Base-by-base conservation (phyloP, 2,888 invertebrate species). In the Campoplex nolae region DNA sequence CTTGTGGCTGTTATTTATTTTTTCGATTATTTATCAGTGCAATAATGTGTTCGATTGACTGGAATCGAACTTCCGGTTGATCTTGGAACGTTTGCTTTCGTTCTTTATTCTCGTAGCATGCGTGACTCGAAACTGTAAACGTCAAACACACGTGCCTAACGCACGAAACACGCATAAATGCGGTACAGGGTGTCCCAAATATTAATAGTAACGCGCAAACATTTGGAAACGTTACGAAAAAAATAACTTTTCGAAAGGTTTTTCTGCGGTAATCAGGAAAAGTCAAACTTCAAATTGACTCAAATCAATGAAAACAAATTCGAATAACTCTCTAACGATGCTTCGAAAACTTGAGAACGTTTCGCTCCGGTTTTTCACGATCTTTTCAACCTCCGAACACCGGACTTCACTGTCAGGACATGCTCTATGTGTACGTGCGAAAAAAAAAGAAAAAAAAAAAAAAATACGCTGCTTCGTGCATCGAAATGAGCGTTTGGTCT, bases 51-150 rank as follows among this genome's bases (percentile, higher is more conserved):
- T 78, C 7, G 48, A 71, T 80, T 3, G 75, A 84, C 75, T 42
- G 70, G 54, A 48, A 80, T 54, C 76, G 79, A 70, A 48, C 70
- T 84, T 84, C 84, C 84, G 79, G 51, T 71, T 76, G 80, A 80
- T 84, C 84, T 80, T 80, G 80, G 70, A 62, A 58, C 35, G 9
- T 74, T 74, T 58, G 77, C 75, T 54, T 75, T 79, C 58, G 18
- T 79, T 68, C n/a, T 75, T 18, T 23, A 45, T 71, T 23, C 6
- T 67, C 38, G 32, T 9, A 13, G 62, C 38, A 35, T n/a, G n/a
- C 74, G 79, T 84, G 84, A 79, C 79, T 79, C 32, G 84, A 28
- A 68, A 51, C 74, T 45, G 4, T 35, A 23, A 65, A 74, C 75
- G 9, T 68, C 38, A 28, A 79, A 51, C 75, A 56, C 58, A 74